Conservation (phyloP, 2,113 vertebrate genomes). For the Raphicerus campestris region DNA sequence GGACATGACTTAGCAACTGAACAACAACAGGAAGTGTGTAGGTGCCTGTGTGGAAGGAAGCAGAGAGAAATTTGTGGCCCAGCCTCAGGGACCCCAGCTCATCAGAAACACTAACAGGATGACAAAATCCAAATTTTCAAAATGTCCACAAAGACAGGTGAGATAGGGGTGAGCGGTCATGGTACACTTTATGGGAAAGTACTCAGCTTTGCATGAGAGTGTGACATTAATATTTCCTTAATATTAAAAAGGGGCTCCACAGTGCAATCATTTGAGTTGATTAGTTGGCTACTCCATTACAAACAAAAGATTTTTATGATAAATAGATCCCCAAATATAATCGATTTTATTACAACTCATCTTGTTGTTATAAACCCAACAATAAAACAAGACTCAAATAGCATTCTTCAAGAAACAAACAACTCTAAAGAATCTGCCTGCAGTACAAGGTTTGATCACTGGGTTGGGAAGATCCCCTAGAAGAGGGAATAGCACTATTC, state of each 20-base stretch:
- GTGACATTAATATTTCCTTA: neutral
- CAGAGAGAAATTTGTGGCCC: accelerated
- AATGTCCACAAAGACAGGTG: neutral
- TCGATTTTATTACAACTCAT: neutral
- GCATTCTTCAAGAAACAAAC: neutral
- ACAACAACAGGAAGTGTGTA: neutral
- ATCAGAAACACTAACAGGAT: neutral
- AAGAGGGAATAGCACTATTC: neutral
- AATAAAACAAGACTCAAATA: neutral
- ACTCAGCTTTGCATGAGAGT: neutral
- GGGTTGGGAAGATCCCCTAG: neutral
- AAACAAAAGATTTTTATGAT: neutral
- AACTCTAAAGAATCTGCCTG: neutral
- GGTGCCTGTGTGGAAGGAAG: neutral
- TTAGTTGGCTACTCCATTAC: neutral
- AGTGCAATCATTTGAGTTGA: neutral
- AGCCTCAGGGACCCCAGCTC: neutral
- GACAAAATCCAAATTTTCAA: neutral
- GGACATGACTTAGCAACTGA: neutral
- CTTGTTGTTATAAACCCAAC: neutral
- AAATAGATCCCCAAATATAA: too few relatives aligned
- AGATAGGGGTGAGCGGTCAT: neutral
- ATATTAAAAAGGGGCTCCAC: neutral
- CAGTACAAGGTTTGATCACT: neutral
- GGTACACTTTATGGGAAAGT: neutral